A percentile compares a stretch with the other conserved stretches of the same genome.
Conservation (phyloP, 37 sponge, comb jelly and placozoan species). For the Halichondria panicea region DNA sequence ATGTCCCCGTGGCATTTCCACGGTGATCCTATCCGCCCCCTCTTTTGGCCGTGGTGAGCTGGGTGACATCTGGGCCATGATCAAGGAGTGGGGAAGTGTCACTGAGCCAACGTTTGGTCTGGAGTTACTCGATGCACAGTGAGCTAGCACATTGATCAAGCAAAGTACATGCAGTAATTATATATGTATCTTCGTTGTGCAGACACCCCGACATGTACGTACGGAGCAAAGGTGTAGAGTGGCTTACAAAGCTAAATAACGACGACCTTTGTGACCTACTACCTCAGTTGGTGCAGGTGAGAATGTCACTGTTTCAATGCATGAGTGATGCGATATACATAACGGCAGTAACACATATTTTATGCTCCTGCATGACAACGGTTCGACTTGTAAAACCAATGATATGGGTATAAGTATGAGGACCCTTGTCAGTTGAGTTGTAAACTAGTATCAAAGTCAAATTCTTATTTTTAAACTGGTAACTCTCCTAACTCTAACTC, state of each 20-base stretch:
- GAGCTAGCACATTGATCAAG: background rate
- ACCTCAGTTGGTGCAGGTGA: slow-evolving; percentile 76
- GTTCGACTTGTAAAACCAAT: no score
- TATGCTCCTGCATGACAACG: no score
- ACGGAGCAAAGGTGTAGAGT: slow-evolving; percentile 48
- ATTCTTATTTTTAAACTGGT: no score
- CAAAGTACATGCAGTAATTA: background rate
- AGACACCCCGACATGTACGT: slow-evolving; percentile 55
- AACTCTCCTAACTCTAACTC: no score
- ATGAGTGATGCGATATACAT: no score
- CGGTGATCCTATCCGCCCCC: slow-evolving; percentile 49
- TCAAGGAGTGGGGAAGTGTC: slow-evolving; percentile 29
- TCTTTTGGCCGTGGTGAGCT: slow-evolving; percentile 6
- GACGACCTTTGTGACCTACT: slow-evolving; percentile 70
- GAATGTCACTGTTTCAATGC: no score
- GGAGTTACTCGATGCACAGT: slow-evolving; percentile 70
- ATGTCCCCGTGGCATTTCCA: slow-evolving; percentile 62
- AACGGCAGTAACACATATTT: no score
- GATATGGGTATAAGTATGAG: no score
- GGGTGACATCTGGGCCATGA: slow-evolving; percentile 8
- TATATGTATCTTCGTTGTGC: background rate
- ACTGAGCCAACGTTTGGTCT: slow-evolving; percentile 49
- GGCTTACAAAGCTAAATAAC: slow-evolving; percentile 31
- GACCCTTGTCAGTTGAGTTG: no score
- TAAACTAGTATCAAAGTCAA: no score